These are phyloP conservation scores for Semaprochilodus insignis DNA, from an alignment of 2,797 vertebrate genomes.

Conservation along the genomic window DNA sequence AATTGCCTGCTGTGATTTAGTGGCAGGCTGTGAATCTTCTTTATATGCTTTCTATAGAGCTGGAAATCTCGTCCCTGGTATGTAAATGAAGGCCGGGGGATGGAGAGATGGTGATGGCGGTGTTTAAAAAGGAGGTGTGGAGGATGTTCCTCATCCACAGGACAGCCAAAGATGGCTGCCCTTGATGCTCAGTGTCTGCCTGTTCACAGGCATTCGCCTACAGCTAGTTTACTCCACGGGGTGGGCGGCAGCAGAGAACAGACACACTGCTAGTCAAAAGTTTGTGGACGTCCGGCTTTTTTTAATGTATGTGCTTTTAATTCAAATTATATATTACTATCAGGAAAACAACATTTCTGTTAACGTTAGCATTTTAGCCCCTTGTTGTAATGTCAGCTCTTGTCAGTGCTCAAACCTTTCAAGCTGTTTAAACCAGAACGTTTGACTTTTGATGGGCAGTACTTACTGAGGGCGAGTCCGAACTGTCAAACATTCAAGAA, in stretches of 20 bases:
- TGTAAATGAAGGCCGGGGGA: conserved; percentile 55
- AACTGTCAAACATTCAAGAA: too few relatives aligned
- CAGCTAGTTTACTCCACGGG: not conserved
- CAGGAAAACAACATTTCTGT: too few relatives aligned
- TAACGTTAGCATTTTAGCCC: not conserved
- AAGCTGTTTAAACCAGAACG: too few relatives aligned
- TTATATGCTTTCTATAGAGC: conserved; percentile 60
- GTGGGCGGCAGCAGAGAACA: not conserved
- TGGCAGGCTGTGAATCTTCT: conserved; percentile 58
- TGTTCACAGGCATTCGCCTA: conserved; percentile 13
- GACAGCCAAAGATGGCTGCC: conserved; percentile 29
- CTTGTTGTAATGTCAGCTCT: not conserved
- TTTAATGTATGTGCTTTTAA: too few relatives aligned
- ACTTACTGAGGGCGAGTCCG: too few relatives aligned
- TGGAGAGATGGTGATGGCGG: conserved; percentile 24
- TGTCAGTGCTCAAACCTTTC: too few relatives aligned
- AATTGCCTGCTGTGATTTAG: conserved; percentile 59
- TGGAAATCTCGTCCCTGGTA: conserved; percentile 19
- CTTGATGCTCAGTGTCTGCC: not conserved
- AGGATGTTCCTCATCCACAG: conserved; percentile 22
- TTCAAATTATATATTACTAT: too few relatives aligned
- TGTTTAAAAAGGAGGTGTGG: conserved; percentile 31
- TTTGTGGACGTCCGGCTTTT: not conserved
- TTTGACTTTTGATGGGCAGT: too few relatives aligned
- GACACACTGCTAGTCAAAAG: not conserved